Conservation (phyloP, 1,140 invertebrate genomes). For the Heliothis subflexa region DNA sequence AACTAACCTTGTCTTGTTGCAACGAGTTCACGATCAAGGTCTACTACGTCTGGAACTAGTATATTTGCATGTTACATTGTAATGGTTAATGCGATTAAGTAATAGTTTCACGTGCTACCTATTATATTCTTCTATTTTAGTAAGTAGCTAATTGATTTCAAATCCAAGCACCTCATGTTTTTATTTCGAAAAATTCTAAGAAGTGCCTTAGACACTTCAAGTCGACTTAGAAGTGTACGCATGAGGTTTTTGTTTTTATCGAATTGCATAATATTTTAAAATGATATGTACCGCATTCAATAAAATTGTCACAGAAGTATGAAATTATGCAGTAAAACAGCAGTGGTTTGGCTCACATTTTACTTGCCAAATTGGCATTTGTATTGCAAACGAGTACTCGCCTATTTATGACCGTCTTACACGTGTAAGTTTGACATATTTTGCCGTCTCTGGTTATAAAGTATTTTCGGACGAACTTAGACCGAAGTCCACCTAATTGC, state of each 20-base stretch:
- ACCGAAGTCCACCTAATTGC: neutral
- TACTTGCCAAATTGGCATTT: constrained; percentile 34
- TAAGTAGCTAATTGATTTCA: neutral
- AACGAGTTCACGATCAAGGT: constrained; percentile 25
- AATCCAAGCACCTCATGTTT: no score
- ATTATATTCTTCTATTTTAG: no score
- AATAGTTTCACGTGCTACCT: no score
- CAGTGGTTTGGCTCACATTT: constrained; percentile 1
- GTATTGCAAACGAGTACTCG: neutral
- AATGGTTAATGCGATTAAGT: constrained; percentile 1
- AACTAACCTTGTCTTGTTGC: neutral
- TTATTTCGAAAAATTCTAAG: no score
- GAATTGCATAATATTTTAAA: no score
- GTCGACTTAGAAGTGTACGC: no score
- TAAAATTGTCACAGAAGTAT: neutral
- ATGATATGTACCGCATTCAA: no score
- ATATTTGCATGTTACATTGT: neutral
- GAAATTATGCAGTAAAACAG: neutral
- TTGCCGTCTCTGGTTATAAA: neutral
- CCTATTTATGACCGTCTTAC: neutral
- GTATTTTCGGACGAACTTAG: neutral
- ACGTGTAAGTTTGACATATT: constrained; percentile 3
- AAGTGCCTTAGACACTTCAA: no score
- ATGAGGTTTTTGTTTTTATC: no score
- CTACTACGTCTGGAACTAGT: constrained; percentile 14